Percentiles rank a stretch among this genome's conserved stretches.
These are phyloP conservation scores for Phrynosoma blainvillii DNA, from an alignment of 2,113 vertebrate genomes.

Conservation along the genomic window DNA sequence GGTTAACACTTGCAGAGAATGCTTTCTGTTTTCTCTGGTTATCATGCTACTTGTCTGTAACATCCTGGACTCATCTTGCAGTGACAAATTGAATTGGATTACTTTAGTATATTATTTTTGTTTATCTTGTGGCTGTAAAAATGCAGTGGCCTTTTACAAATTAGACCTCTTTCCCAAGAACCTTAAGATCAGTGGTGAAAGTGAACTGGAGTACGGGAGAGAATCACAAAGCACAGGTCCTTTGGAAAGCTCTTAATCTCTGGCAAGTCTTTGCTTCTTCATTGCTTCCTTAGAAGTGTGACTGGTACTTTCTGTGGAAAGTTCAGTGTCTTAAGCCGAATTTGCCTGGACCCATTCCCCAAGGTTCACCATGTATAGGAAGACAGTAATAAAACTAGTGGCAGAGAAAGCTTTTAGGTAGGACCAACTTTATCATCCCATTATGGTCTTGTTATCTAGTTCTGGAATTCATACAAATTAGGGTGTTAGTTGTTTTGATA, in stretches of 20 bases:
- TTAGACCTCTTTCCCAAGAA: neutral
- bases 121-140: too few relatives aligned
- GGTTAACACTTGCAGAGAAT: rapidly evolving
- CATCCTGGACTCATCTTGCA: neutral
- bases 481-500: neutral
- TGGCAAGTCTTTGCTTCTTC: neutral
- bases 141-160: neutral
- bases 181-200: neutral
- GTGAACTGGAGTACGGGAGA: too few relatives aligned
- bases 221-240: neutral
- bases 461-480: neutral
- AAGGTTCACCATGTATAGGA: neutral
- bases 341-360: neutral
- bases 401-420: neutral
- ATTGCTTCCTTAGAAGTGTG: neutral
- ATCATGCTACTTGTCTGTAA: neutral
- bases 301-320: neutral
- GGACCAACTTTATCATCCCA: neutral
- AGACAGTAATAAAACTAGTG: neutral
- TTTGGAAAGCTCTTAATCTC: neutral
- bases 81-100: neutral
- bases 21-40: neutral
- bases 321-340: neutral
- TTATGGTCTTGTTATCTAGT: neutral
- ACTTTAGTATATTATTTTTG: neutral